Base-by-base conservation (phyloP, 2,797 vertebrate genomes). In the Microchirus variegatus region DNA sequence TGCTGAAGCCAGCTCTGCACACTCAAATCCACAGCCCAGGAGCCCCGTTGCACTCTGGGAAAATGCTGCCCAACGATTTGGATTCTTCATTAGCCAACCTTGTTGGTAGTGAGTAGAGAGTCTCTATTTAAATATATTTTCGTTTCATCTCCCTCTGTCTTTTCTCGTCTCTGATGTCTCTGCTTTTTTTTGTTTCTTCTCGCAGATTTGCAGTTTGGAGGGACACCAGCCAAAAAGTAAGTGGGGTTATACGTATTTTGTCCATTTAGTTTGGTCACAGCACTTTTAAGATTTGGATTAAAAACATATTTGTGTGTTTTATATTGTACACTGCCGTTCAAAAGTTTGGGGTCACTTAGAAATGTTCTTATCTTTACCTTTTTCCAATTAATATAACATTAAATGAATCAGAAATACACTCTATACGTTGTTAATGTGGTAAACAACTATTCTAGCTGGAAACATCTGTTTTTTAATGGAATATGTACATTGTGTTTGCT, bases 201-300 rank as follows among this genome's bases (percentile, higher is more conserved):
- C 31, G 82, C 82, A 98, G 96, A 96, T 89, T 90, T 96, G 86
- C 94, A 95, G 85, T 95, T 96, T 90, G 95, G 95, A 81, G 94
- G 94, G 75, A 93, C 82, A 49, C 87, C 92, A 65, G 91, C 93
- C 53, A 97, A 97, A 92, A 95, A 94, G 96, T 97, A 90, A 95
- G 94, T 83, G 54, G 45, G 16, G 53, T 67, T 31, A 31, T 31
- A 31, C 31, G 8, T 31, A 5, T 31, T 7, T 8, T 31, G 31
- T 31, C 31, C 31, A 31, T 31, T 31, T 8, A 31, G 31, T 31
- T 31, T 31, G 5, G 7, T 31, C 31, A 31, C 31, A 26, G 3
- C 5, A 3, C 26, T 26, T 26, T 26, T 26, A 26, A 26, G 26
- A 26, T 26, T 26, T 26, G 3, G 3, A 26, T 26, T 26, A 26